A percentile compares a stretch with the other conserved stretches of the same genome.
Conservation (phyloP, 2,113 vertebrate genomes). For the Psilopsiagon aurifrons region DNA sequence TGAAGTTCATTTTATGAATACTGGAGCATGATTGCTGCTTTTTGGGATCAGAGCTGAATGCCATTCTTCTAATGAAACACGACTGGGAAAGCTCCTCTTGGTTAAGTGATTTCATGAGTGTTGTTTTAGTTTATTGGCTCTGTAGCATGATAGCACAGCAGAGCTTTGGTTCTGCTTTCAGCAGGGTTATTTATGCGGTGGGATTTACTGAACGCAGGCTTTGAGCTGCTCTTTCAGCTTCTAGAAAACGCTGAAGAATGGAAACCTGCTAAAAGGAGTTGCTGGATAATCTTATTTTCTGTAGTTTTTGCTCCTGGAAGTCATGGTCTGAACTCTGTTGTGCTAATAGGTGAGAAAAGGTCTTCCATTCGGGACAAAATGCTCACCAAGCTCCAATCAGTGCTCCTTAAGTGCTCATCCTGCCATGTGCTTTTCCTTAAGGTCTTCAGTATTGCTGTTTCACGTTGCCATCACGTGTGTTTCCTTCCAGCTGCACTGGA, state of each 20-base stretch:
- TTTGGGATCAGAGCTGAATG: constrained; percentile 19
- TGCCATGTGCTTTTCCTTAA: not conserved
- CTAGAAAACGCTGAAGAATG: not conserved
- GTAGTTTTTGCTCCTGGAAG: not conserved
- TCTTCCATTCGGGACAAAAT: not conserved
- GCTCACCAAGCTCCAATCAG: fast-evolving
- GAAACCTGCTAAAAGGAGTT: not conserved
- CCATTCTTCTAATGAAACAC: constrained; percentile 42
- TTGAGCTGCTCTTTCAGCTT: not conserved
- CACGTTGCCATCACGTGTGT: fast-evolving
- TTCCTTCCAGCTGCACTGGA: not conserved
- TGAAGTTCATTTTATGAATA: constrained; percentile 28
- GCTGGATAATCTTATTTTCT: not conserved
- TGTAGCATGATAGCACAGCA: constrained; percentile 1
- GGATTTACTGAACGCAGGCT: not conserved
- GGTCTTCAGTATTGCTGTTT: not conserved
- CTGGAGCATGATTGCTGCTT: constrained; percentile 20
- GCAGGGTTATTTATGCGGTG: not conserved
- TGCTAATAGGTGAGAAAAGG: not conserved
- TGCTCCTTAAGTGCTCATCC: not conserved
- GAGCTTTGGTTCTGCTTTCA: not conserved
- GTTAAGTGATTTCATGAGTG: constrained; percentile 40
- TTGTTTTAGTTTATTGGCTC: constrained; percentile 57
- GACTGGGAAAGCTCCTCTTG: constrained; percentile 54
- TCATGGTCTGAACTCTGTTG: not conserved